Base-by-base conservation (phyloP, 2,888 invertebrate genomes). In the Chymomyza caudatula region DNA sequence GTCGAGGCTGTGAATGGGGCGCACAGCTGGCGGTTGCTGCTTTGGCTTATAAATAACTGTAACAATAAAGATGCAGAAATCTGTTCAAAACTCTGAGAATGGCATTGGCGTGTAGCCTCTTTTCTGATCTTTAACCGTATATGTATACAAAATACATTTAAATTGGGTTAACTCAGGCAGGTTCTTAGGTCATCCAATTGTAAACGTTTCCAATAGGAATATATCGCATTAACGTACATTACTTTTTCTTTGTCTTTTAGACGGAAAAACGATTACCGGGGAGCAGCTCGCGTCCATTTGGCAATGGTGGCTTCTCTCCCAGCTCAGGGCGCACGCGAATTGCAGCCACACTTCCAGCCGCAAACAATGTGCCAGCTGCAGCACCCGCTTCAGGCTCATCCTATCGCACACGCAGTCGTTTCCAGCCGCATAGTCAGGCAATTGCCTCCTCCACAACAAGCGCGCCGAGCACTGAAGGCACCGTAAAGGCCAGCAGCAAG, bases 371-470 rank as follows among this genome's bases (percentile, higher is more conserved):
- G 8, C 54, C 68, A 0, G 74, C 70, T 52, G 74, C 69, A 51
- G 74, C 78, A 51, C 71, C 78, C 44, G 64, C 88, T 68, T 52
- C 84, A 86, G 60, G 76, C 86, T 67, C 84, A 1, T 87, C 90
- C 0, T 89, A 88, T 63, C 87, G 89, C 8, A 73, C 85, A 5
- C 84, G 89, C 54, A 89, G 83, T 74, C 88, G 90, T 15, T 90
- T 89, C 43, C 90, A 90, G 55, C 87, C 89, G 2, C 79, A 63
- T 37, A 74, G 75, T 3, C 74, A 79, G 2, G 71, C 74, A 8
- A 64, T 82, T 11, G 56, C 79, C 0, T 25, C 74, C 0, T 60
- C 84, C 8, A 67, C 78, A 0, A 63, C 85, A 11, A 70, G 78
- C 0, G 66, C 82, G 1, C 71, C 87, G 3, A 73, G 87, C 6